Conservation (phyloP, 2,113 vertebrate genomes). For the Okapia johnstoni region DNA sequence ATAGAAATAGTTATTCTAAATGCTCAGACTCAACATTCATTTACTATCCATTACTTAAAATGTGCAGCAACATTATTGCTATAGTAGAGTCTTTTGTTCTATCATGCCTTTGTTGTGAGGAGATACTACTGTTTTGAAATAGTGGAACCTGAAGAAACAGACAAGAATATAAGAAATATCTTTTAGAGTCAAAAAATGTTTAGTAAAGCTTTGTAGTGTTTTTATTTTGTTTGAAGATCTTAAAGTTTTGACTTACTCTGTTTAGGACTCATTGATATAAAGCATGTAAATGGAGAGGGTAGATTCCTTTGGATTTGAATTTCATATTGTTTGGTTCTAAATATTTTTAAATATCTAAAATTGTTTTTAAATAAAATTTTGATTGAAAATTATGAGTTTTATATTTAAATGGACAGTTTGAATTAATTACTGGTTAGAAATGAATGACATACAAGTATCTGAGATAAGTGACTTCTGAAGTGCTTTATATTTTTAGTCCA, state of each 20-base stretch:
- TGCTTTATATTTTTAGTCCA: not conserved
- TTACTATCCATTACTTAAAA: not conserved
- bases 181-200: not conserved
- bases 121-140: not conserved
- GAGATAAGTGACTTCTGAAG: constrained; percentile 13
- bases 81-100: not conserved
- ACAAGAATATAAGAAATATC: not conserved
- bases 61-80: not conserved
- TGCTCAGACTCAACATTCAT: not conserved
- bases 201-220: constrained; percentile 19
- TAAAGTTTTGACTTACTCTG: not conserved
- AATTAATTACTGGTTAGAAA: constrained; percentile 17
- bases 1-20: not conserved
- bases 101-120: not conserved
- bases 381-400: not conserved
- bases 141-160: not conserved
- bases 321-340: constrained; percentile 20
- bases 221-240: constrained; percentile 1
- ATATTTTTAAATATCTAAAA: not conserved
- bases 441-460: not conserved
- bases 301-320: not conserved
- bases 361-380: not conserved
- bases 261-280: not conserved
- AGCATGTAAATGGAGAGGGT: not conserved
- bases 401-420: not conserved